Conservation (phyloP, 2,797 vertebrate genomes). For the Antennarius maculatus region DNA sequence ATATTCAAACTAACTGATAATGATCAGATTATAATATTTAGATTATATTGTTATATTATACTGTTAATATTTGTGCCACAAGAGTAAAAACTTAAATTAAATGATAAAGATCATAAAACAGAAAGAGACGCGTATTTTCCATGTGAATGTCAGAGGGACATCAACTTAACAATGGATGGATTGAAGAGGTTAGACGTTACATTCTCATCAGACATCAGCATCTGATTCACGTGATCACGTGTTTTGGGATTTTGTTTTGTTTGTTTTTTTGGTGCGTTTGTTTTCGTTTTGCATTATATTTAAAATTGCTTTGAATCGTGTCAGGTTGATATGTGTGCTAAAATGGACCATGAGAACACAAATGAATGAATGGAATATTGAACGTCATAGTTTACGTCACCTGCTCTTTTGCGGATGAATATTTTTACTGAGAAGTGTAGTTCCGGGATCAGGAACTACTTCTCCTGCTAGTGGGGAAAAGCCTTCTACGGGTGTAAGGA, state of each 20-base stretch:
- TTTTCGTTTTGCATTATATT: background rate
- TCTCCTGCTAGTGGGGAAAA: slow-evolving; percentile 34
- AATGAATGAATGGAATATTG: slow-evolving; percentile 47
- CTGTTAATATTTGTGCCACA: no score
- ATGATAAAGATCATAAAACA: background rate
- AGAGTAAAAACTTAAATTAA: no score
- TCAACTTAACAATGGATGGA: background rate
- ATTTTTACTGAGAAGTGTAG: slow-evolving; percentile 37
- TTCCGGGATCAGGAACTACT: slow-evolving; percentile 77
- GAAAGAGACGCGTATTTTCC: background rate
- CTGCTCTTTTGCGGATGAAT: slow-evolving; percentile 66
- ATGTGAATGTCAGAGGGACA: no score
- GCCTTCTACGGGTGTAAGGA: slow-evolving; percentile 67
- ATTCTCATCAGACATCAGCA: background rate
- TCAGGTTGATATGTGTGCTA: background rate
- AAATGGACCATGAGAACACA: slow-evolving; percentile 4
- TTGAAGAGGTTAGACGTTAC: background rate
- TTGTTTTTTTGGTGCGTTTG: background rate
- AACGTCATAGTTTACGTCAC: slow-evolving; percentile 65
- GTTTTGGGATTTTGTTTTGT: no score
- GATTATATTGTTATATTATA: no score
- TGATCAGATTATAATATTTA: no score
- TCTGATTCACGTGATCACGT: background rate
- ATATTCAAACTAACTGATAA: no score
- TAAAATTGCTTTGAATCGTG: background rate